Evolutionary conservation across 2,888 invertebrate species (phyloP), one percentile per base, ranked within the genome.

Genomic region (Tubulanus polymorphus): DNA sequence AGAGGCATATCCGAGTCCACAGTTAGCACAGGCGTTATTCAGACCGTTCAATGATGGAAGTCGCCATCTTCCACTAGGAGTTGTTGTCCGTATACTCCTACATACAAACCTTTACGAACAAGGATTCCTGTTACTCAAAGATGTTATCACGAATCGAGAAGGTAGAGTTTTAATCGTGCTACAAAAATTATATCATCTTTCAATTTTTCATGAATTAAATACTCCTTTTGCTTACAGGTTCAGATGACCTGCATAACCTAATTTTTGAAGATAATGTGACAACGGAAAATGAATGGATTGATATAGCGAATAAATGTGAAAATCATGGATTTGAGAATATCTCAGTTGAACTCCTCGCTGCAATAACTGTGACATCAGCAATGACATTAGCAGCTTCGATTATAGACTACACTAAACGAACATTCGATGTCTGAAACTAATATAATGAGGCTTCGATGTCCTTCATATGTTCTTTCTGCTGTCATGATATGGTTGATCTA

Each of bases 201-300:
- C 10, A 32, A 32, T 12, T 32, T 10, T 32, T 32, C 35, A n/a
- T 12, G n/a, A 32, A 32, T 32, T 32, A 32, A 12, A 32, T 32
- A 32, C 35, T n/a, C n/a, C n/a, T 32, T 32, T 20, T 12, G 23
- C 12, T 50, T 50, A 37, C 41, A 41, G 41, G 41, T 8, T 20
- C 5, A 3, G 41, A 41, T 18, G 23, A 23, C 18, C 23, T 49
- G 54, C 64, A 65, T 52, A 56, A 62, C 37, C 71, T 71, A 12
- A 65, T 74, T n/a, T 57, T 69, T 18, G 63, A 62, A 53, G 74
- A 74, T 51, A 48, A 55, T 3, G 59, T 65, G 37, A 73, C 72
- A 1, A 66, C 66, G 5, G 12, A 48, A 26, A 59, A 64, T 5
- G 65, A 71, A 57, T 74, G 74, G 74, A 60, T 59, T 51, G 63